Base-by-base conservation (phyloP, 2,113 vertebrate genomes). In the Nannospalax galili region DNA sequence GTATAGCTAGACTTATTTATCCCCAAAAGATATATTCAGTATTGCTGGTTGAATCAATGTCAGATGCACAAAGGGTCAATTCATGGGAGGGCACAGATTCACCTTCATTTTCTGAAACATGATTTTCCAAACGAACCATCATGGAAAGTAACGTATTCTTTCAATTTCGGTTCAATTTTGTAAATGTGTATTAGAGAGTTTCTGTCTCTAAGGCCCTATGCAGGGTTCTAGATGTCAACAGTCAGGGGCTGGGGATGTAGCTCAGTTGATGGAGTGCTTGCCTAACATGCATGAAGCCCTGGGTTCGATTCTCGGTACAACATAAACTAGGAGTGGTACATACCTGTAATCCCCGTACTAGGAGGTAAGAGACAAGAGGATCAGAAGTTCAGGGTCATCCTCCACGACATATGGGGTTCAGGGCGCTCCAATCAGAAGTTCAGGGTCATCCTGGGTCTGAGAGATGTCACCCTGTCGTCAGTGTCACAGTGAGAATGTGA, bases 91-190 rank as follows among this genome's bases (percentile, higher is more conserved):
- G 81, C 80, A 94, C 30, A 84, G 40, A 90, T 72, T 90, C 67
- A 75, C 40, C 48, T 91, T 69, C 56, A 89, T 58, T 90, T 94
- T 94, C 48, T 74, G 37, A 92, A 89, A 64, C 48, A 65, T n/a
- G 22, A 52, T 60, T 10, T 91, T 95, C n/a, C 85, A 28, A 94
- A 70, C 85, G 69, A 93, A 73, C 20, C 40, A 89, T 45, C 42
- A 20, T n/a, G 2, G 86, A 73, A 89, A 95, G 64, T 67, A 94
- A 24, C 52, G 58, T 10, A 78, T 88, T 10, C 40, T 88, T 72
- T 90, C 64, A 72, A 58, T 77, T 95, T 35, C 84, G 58, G 14
- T 85, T 92, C 82, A 72, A 17, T 79, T 94, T 35, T 75, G 17
- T 72, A 84, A 80, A 56, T 67, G 30, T 69, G 16, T 64, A 77